phyloP scores from a whole-genome alignment of 2,888 invertebrate genomes.

The Dichetophora obliterata region DNA sequence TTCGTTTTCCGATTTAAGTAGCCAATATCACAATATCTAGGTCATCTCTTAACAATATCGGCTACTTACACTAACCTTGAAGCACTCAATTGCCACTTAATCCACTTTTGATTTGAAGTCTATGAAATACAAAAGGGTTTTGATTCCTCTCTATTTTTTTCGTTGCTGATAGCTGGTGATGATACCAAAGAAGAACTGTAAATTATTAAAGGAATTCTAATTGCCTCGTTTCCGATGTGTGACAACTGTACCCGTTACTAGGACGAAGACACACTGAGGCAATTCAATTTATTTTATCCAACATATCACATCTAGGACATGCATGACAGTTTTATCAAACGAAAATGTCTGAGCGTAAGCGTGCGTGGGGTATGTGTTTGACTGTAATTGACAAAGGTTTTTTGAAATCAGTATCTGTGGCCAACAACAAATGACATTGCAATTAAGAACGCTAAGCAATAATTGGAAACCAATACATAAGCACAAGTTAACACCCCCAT shows the following conservation, averaged over 20 bases:
- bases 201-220: constrained; percentile 32
- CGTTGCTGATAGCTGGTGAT: not conserved
- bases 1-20: too few relatives aligned
- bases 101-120: too few relatives aligned
- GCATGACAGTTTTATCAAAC: not conserved
- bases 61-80: not conserved
- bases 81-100: too few relatives aligned
- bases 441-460: constrained; percentile 42
- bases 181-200: not conserved
- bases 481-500: not conserved
- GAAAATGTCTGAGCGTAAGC: not conserved
- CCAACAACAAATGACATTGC: constrained; percentile 44
- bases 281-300: not conserved
- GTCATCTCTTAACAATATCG: too few relatives aligned
- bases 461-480: constrained; percentile 10
- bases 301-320: not conserved
- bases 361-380: not conserved
- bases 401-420: constrained; percentile 27
- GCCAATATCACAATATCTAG: too few relatives aligned
- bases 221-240: constrained; percentile 45
- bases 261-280: constrained; percentile 15
- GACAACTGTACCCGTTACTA: constrained; percentile 32
- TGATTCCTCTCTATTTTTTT: too few relatives aligned
- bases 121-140: too few relatives aligned
- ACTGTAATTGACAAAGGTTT: not conserved